Conservation (phyloP, 2,113 vertebrate genomes). For the Poicephalus gulielmi region DNA sequence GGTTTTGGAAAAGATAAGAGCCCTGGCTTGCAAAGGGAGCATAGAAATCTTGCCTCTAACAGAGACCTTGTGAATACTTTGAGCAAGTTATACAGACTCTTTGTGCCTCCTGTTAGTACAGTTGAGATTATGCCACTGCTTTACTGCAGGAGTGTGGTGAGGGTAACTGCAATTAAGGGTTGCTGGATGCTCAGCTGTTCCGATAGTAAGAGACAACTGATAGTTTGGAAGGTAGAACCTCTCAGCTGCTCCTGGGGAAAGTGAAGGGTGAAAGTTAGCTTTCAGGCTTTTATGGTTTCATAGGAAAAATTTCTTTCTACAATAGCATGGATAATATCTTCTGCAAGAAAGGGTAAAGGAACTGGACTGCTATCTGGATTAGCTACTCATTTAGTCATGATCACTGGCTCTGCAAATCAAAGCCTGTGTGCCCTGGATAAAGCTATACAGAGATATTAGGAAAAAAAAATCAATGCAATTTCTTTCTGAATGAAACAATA, state of each 20-base stretch:
- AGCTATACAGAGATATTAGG: neutral
- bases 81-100: neutral
- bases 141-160: neutral
- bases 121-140: neutral
- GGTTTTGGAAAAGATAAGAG: neutral
- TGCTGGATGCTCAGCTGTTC: neutral
- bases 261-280: neutral
- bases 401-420: neutral
- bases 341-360: neutral
- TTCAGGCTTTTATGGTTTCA: neutral
- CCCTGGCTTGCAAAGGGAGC: neutral
- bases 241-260: neutral
- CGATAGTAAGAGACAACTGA: neutral
- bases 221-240: neutral
- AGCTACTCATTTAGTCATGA: neutral
- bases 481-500: neutral
- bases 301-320: neutral
- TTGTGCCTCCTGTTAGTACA: neutral
- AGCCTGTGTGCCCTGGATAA: neutral
- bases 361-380: neutral
- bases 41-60: neutral
- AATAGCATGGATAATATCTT: neutral
- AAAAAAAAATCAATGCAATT: neutral
- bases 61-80: neutral
- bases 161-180: neutral